These are phyloP conservation scores for Thera britannica DNA, from an alignment of 2,888 invertebrate species.

Conservation along the genomic window DNA sequence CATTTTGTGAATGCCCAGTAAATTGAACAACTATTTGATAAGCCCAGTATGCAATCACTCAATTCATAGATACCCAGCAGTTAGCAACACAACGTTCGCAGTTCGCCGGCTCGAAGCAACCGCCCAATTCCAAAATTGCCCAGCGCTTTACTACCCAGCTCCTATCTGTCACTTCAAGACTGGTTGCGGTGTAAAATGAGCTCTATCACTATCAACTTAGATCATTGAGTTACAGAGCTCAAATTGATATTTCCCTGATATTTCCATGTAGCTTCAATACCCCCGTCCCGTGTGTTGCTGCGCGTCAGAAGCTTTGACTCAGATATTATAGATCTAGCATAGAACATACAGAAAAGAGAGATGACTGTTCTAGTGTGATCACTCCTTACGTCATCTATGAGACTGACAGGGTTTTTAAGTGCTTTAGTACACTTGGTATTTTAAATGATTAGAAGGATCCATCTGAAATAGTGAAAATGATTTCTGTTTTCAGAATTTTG, in stretches of 20 bases:
- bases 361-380: too few relatives aligned
- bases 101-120: constrained; percentile 29
- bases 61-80: constrained; percentile 32
- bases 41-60: constrained; percentile 28
- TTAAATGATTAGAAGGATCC: too few relatives aligned
- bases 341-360: too few relatives aligned
- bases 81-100: constrained; percentile 31
- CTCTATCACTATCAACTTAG: constrained; percentile 1
- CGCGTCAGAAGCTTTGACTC: too few relatives aligned
- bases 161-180: constrained; percentile 28
- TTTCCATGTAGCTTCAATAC: too few relatives aligned
- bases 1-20: constrained; percentile 16
- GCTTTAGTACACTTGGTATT: too few relatives aligned
- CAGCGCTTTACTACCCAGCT: constrained; percentile 44
- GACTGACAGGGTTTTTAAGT: too few relatives aligned
- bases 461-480: too few relatives aligned
- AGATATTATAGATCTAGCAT: too few relatives aligned
- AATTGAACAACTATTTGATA: constrained; percentile 24
- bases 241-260: not conserved
- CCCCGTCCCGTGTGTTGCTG: too few relatives aligned
- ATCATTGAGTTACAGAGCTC: not conserved
- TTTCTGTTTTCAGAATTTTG: too few relatives aligned
- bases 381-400: too few relatives aligned
- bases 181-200: not conserved
- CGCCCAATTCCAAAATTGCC: constrained; percentile 53